Evolutionary conservation across 2,888 invertebrate genomes (phyloP).

Genomic region (Mycalesis mineus): DNA sequence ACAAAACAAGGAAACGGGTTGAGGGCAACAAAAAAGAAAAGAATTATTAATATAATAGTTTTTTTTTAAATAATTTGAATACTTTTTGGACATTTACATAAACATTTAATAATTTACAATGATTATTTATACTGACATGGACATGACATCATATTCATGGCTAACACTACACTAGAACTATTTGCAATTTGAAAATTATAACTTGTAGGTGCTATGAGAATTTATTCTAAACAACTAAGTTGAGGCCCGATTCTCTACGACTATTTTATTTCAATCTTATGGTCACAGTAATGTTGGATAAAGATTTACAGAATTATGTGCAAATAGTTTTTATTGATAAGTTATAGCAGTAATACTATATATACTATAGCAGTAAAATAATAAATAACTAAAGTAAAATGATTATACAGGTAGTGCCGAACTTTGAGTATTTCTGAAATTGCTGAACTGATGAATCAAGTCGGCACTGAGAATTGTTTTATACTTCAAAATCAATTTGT

Average conservation of each 20-base stretch:
- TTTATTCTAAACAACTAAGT: conserved; percentile 72
- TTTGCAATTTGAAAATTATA: conserved; percentile 71
- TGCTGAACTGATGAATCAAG: no score
- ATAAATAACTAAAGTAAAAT: no score
- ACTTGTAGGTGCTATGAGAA: conserved; percentile 73
- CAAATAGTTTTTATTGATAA: no score
- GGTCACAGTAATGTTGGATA: no score
- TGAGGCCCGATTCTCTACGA: not conserved
- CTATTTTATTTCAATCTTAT: not conserved
- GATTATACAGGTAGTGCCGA: no score
- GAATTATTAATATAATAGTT: conserved; percentile 69
- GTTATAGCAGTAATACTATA: no score
- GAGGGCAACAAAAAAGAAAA: conserved; percentile 70
- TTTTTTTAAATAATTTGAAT: conserved; percentile 77
- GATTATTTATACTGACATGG: conserved; percentile 78
- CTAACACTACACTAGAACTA: conserved; percentile 74
- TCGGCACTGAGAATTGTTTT: no score
- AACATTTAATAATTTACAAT: conserved; percentile 79
- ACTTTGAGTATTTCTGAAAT: no score
- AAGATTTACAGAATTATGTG: no score
- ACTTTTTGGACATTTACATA: conserved; percentile 79
- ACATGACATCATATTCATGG: conserved; percentile 74
- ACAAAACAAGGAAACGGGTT: conserved; percentile 40
- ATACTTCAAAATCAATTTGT: no score
- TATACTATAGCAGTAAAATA: no score